These are phyloP conservation scores for Pelecanus crispus DNA, from an alignment of 2,113 vertebrate genomes.

Conservation along the genomic window DNA sequence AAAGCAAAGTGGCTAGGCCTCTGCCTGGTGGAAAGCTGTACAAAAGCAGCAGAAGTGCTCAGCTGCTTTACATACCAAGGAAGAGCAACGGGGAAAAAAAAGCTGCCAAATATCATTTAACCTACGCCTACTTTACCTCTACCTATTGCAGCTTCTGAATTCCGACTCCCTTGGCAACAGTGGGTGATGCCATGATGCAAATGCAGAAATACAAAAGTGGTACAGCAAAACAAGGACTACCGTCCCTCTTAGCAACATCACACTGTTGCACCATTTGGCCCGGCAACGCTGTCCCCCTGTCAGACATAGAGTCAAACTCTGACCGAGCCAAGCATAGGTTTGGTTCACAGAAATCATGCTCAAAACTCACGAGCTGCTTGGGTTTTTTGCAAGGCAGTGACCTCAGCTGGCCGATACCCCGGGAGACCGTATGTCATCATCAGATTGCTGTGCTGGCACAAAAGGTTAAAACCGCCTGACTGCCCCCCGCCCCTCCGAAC, in stretches of 20 bases:
- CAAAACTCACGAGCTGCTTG: neutral
- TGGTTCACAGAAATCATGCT: neutral
- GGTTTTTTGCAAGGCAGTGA: neutral
- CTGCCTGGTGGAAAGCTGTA: neutral
- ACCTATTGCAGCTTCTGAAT: neutral
- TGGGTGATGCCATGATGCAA: neutral
- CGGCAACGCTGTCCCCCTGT: rapidly evolving
- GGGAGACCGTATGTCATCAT: neutral
- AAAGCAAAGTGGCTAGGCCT: neutral
- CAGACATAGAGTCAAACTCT: neutral
- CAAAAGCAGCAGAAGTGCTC: neutral
- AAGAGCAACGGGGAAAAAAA: rapidly evolving
- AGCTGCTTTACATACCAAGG: neutral
- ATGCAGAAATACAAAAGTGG: neutral
- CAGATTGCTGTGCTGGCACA: neutral
- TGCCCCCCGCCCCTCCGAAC: rapidly evolving
- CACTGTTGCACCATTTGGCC: neutral
- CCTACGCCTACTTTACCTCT: neutral
- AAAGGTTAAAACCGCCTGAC: neutral
- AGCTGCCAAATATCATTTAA: neutral
- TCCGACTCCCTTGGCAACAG: neutral
- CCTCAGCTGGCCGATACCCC: neutral
- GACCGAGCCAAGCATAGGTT: neutral
- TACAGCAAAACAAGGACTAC: neutral
- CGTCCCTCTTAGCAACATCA: neutral